Base-by-base conservation (phyloP, 2,888 invertebrate species). In the Dynastes maya region DNA sequence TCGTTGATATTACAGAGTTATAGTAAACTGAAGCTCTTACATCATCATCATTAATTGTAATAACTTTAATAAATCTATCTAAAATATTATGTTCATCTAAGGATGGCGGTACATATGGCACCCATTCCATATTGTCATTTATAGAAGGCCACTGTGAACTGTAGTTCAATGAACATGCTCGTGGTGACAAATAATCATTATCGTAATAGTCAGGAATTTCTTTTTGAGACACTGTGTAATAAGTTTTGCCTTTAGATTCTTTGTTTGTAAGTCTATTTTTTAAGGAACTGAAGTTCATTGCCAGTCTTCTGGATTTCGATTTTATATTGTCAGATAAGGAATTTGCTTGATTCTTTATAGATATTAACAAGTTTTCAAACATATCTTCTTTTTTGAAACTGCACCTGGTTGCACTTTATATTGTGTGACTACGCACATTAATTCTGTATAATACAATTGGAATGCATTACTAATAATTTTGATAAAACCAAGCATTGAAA, bases 11-110 rank as follows among this genome's bases (percentile, higher is more conserved):
- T 55, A 37, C 6, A 13, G 27, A n/a, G 4, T 37, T 45, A 11
- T 45, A 45, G 6, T 45, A 45, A 45, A 45, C 11, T 45, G 45
- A 45, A 9, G 45, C 45, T 32, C 32, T 79, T 76, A 79, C 79
- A 80, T 83, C 88, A 75, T 90, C 89, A 80, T 91, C 89, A 83
- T 90, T 89, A 49, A 90, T 85, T 79, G 89, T 90, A 80, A 91
- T 91, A 79, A 92, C 91, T 81, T 90, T 88, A 81, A 90, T 87
- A 87, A 92, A 92, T 80, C 91, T 89, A 85, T 92, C 91, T 78
- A 91, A 89, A 82, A 92, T 89, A 86, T 91, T 90, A 80, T 90
- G 89, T 78, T 91, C 90, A 82, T 90, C 90, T 81, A 89, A 89
- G 1, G 89, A 87, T 78, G 88, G 84, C 16, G 89, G 88, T 79